Base-by-base conservation (phyloP, 2,113 vertebrate genomes). In the Furnarius figulus region DNA sequence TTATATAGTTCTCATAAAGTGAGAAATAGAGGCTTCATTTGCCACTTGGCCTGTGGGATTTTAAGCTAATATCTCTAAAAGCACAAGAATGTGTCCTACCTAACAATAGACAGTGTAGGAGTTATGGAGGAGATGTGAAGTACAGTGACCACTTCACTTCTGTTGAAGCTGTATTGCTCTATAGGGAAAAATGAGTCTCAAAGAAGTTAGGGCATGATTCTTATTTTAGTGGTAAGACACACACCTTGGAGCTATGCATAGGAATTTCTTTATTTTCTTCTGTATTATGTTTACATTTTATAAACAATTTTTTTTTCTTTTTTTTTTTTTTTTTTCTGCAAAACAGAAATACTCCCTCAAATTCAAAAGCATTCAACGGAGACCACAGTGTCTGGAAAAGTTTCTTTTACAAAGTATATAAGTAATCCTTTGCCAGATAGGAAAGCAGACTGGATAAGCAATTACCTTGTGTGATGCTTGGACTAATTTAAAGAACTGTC, bases 181-280 rank as follows among this genome's bases (percentile, higher is more conserved):
- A 39, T 33, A 0, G 1, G 22, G 67, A 58, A 85, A 85, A 87
- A 77, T 14, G 0, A 47, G 52, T 59, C 20, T 63, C 22, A 53
- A 8, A 50, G 63, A 72, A 73, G 9, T 73, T 71, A 49, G 12
- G 18, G 4, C 24, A 83, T 71, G 21, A 42, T 59, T 63, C 39
- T 73, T 77, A 25, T 50, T 85, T 75, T 58, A 66, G 20, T 71
- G 55, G 37, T 61, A 55, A 33, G 46, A 31, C 16, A 53, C 15
- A 23, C 0, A 0, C 13, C 31, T 67, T 2, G 0, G 31, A 95
- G 52, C 40, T 35, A 3, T 19, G 33, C 25, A 19, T 28, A 80
- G 62, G 9, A 35, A 25, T 11, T 67, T 75, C 56, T 8, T 42
- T 49, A 0, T 80, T 72, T 87, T 63, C 31, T 80, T 91, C 49